Conservation (phyloP, 2,888 invertebrate genomes). For the Andricus curvator region DNA sequence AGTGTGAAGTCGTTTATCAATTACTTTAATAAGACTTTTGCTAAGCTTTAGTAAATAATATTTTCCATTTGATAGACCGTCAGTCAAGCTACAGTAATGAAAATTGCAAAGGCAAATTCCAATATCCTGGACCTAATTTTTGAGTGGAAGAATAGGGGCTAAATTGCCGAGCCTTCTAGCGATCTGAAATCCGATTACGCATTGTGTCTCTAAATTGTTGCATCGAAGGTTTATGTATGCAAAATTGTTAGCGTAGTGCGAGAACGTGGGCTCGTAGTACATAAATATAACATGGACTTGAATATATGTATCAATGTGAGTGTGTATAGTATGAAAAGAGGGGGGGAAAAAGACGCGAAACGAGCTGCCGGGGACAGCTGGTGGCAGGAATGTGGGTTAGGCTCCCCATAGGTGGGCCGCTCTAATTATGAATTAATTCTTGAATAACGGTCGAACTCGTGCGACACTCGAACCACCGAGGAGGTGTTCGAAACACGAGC, state of each 20-base stretch:
- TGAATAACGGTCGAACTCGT: conserved; percentile 74
- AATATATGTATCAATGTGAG: conserved; percentile 34
- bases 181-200: conserved; percentile 19
- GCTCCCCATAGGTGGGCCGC: conserved; percentile 63
- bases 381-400: conserved; percentile 63
- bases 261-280: conserved; percentile 42
- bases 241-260: conserved; percentile 26
- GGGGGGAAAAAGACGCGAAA: conserved; percentile 50
- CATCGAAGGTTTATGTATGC: neutral
- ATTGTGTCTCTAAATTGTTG: conserved; percentile 34
- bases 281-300: conserved; percentile 38
- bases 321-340: conserved; percentile 27
- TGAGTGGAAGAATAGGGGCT: conserved; percentile 13
- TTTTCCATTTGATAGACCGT: neutral
- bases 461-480: conserved; percentile 57
- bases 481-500: conserved; percentile 58
- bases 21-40: too few relatives aligned
- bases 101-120: conserved; percentile 15
- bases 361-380: conserved; percentile 67
- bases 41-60: too few relatives aligned
- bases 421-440: conserved; percentile 77
- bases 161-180: conserved; percentile 28
- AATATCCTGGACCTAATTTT: neutral
- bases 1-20: too few relatives aligned
- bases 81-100: neutral